Base-by-base conservation (phyloP, 1,140 invertebrate genomes). In the Bicyclus anynana region DNA sequence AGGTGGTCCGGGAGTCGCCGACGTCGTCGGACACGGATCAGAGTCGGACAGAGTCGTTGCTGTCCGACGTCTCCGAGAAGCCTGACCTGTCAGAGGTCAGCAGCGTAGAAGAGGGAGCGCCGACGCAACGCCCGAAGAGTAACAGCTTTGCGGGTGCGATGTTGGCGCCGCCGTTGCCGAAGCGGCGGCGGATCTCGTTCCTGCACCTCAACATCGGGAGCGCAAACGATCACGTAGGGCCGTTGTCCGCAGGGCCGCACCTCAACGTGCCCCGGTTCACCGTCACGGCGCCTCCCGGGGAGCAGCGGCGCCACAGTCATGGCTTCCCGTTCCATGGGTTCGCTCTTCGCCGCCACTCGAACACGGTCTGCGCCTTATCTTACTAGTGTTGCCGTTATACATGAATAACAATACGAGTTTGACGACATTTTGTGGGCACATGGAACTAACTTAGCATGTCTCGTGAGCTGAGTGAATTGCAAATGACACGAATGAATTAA, bases 291-390 rank as follows among this genome's bases (percentile, higher is more conserved):
- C 87, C 89, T 6, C 83, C 86, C 5, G 85, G 82, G n/a, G 84
- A 88, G 50, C 78, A 80, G 0, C 79, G 87, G 42, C 87, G 87
- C 37, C 72, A 84, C 68, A 89, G 86, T 75, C 83, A 85, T 74
- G 86, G 84, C 38, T 89, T 90, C 57, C 78, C 84, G 33, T 84
- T 89, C 70, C 87, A 84, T 53, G 83, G 83, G 35, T 90, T 90
- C 70, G 87, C 86, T 21, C 83, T 90, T 3, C 85, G 89, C 20
- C 80, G 89, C 29, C 89, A 90, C 73, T 90, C 89, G 64, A 90
- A 90, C 69, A 89, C 87, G 89, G 89, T 90, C 84, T 83, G 85
- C 74, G 65, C 53, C 65, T 62, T 55, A 68, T 58, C 62, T 61
- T 56, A 65, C 62, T 65, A 62, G 56, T 70, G 63, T 63, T 71